Conservation (phyloP, 2,113 vertebrate genomes). For the Larimichthys polyactis region DNA sequence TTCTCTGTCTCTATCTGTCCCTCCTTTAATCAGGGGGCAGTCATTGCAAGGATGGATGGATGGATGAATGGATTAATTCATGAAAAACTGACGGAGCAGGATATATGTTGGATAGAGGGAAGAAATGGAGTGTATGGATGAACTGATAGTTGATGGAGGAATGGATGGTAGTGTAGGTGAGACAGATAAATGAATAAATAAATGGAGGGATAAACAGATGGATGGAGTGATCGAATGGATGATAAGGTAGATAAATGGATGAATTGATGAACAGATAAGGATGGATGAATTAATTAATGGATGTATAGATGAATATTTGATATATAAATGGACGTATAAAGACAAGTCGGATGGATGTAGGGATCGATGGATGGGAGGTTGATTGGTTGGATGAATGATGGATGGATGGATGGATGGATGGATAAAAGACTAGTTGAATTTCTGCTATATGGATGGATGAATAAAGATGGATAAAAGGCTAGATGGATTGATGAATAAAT, state of each 20-base stretch:
- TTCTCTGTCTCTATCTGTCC: not conserved
- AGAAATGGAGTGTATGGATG: not conserved
- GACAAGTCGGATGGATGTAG: not conserved
- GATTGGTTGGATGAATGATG: not conserved
- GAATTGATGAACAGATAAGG: too few species aligned
- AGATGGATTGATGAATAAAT: not conserved
- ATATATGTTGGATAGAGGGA: not conserved
- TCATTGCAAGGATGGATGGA: not conserved
- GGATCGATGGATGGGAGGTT: not conserved
- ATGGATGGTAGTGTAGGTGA: not conserved
- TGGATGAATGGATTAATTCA: not conserved
- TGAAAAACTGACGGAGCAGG: not conserved
- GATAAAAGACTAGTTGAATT: not conserved
- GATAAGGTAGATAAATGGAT: not conserved
- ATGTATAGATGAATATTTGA: not conserved
- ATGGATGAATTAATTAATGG: not conserved
- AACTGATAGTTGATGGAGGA: not conserved
- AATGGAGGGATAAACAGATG: not conserved
- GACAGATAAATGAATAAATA: not conserved
- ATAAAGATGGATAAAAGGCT: not conserved
- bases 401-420: not conserved
- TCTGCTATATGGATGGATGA: not conserved
- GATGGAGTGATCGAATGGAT: not conserved
- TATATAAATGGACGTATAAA: not conserved
- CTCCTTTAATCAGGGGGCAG: not conserved